phyloP scores from a whole-genome alignment of 2,888 invertebrate genomes.

The Seladonia tumulorum region DNA sequence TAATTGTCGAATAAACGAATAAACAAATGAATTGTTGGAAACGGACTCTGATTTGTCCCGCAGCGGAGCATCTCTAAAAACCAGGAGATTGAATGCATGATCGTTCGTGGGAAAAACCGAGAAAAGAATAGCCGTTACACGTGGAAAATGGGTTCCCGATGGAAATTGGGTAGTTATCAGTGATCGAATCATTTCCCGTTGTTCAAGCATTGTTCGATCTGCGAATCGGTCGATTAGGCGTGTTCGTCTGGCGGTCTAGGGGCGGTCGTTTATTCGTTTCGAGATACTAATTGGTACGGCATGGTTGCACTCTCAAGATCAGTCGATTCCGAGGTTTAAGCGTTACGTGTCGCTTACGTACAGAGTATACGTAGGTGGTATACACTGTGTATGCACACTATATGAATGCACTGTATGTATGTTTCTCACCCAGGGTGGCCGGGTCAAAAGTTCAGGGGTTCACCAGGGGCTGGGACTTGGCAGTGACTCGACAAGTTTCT shows the following conservation, averaged over 20 bases:
- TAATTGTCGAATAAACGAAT: background rate
- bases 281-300: constrained; percentile 26
- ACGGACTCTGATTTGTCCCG: background rate
- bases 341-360: constrained; percentile 25
- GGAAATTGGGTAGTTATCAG: constrained; percentile 6
- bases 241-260: background rate
- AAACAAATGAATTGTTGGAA: background rate
- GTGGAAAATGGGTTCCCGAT: background rate
- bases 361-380: background rate
- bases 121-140: background rate
- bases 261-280: constrained; percentile 34
- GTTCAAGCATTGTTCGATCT: background rate
- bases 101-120: background rate
- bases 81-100: background rate
- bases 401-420: background rate
- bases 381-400: background rate
- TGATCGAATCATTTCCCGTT: background rate
- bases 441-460: constrained; percentile 61
- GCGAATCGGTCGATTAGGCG: background rate
- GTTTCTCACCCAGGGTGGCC: constrained; percentile 30
- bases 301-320: constrained; percentile 12
- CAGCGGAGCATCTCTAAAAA: background rate
- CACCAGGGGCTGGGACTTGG: constrained; percentile 25
- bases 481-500: constrained; percentile 1
- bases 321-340: constrained; percentile 8